phyloP scores from a whole-genome alignment of 2,113 vertebrate genomes.

The Limnothrissa miodon region DNA sequence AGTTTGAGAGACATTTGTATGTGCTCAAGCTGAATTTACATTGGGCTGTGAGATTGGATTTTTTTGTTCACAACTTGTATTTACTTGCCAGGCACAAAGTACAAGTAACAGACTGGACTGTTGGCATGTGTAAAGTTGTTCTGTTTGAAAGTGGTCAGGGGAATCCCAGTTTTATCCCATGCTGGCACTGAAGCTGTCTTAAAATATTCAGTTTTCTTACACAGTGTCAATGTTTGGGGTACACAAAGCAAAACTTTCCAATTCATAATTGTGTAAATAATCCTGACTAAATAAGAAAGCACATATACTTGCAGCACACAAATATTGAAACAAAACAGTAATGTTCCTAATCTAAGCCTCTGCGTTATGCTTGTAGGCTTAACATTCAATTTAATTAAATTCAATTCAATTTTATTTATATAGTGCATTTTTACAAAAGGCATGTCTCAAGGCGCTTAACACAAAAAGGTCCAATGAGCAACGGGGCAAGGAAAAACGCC shows the following conservation, averaged over 20 bases:
- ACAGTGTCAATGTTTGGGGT: background rate
- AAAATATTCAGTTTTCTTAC: constrained; percentile 18
- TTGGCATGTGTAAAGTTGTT: constrained; percentile 11
- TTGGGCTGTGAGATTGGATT: constrained; percentile 20
- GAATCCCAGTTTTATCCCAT: background rate
- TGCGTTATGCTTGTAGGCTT: background rate
- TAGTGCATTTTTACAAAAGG: too few relatives aligned
- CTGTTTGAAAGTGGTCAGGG: background rate
- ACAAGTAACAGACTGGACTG: constrained; percentile 28
- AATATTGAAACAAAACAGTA: background rate
- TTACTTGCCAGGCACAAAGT: constrained; percentile 22
- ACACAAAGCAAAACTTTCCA: background rate
- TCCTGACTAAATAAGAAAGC: background rate
- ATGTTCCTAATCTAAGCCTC: background rate
- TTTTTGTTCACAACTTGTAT: constrained; percentile 19
- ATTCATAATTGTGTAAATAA: background rate
- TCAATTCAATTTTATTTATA: too few relatives aligned
- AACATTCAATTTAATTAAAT: too few relatives aligned
- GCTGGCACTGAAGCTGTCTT: background rate
- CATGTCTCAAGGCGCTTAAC: too few relatives aligned
- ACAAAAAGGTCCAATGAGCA: too few relatives aligned
- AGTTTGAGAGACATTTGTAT: constrained; percentile 16
- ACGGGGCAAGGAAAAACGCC: too few relatives aligned
- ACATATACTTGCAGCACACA: background rate
- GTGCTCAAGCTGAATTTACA: constrained; percentile 38